Conservation (phyloP, 2,888 invertebrate species). For the Chrysolina americana region DNA sequence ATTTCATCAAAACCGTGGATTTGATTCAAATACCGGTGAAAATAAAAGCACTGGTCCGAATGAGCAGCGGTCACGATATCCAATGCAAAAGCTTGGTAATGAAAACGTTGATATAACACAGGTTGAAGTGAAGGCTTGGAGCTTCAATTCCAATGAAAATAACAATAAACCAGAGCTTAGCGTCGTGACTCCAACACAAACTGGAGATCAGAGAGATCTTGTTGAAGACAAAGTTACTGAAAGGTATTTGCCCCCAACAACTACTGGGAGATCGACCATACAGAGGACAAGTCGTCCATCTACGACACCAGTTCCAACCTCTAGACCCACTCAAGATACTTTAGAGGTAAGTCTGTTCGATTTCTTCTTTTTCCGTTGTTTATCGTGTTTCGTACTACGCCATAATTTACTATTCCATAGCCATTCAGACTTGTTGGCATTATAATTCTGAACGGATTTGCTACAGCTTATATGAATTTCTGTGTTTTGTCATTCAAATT, state of each 20-base stretch:
- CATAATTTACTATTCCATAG: too few relatives aligned
- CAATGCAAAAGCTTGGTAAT: neutral
- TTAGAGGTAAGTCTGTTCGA: neutral
- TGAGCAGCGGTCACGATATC: neutral
- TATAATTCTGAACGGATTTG: too few relatives aligned
- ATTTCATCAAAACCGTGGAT: neutral
- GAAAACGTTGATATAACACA: conserved; percentile 43
- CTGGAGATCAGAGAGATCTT: neutral
- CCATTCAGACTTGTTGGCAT: too few relatives aligned
- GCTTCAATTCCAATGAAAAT: conserved; percentile 17
- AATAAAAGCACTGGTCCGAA: neutral
- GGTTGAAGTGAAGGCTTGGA: conserved; percentile 39
- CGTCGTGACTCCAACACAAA: neutral
- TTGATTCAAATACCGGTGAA: neutral
- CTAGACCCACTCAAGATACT: conserved; percentile 25
- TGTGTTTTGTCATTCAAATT: too few relatives aligned
- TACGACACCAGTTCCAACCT: conserved; percentile 6
- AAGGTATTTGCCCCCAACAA: conserved; percentile 43
- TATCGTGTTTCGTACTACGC: too few relatives aligned
- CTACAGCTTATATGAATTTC: too few relatives aligned
- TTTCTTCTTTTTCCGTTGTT: neutral
- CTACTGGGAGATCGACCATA: conserved; percentile 25
- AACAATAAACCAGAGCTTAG: conserved; percentile 22
- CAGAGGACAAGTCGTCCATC: conserved; percentile 9
- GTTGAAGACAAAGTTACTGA: conserved; percentile 33